A percentile compares a stretch with the other conserved stretches of the same genome.
Evolutionary conservation across 53 echinoderm and acorn worm species (phyloP).

Genomic region (Paracentrotus lividus): DNA sequence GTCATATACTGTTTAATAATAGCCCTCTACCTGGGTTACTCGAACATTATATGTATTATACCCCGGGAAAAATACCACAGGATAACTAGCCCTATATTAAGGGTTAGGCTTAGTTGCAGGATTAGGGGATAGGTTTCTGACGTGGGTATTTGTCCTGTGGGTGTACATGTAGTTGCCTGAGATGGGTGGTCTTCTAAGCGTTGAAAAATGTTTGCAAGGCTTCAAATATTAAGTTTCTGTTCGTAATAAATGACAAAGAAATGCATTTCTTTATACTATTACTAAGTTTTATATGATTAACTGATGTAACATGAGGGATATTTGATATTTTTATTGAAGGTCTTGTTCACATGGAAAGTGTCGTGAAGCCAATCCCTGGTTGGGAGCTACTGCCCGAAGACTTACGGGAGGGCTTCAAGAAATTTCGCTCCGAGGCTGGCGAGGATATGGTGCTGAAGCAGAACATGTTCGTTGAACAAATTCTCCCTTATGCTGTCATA

Average conservation of each 20-base stretch:
- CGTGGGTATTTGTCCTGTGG: too few relatives aligned
- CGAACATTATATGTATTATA: too few relatives aligned
- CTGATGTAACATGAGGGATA: too few relatives aligned
- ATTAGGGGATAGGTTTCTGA: too few relatives aligned
- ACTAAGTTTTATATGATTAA: background rate
- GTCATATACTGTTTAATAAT: too few relatives aligned
- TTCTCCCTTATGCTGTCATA: constrained; percentile 82
- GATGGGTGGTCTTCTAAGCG: too few relatives aligned
- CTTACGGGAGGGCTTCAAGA: constrained; percentile 75
- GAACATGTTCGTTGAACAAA: constrained; percentile 89
- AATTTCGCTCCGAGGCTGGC: constrained; percentile 85
- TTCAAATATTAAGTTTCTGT: background rate
- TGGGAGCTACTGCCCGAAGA: constrained; percentile 82
- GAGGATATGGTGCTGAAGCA: constrained; percentile 92
- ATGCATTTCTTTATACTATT: background rate
- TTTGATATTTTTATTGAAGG: background rate
- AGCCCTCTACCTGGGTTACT: too few relatives aligned
- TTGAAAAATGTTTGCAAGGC: background rate
- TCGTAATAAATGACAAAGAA: too few relatives aligned
- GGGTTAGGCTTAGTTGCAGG: too few relatives aligned
- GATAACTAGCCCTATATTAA: too few relatives aligned
- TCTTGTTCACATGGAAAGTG: constrained; percentile 71
- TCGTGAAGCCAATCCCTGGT: constrained; percentile 61
- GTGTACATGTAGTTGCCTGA: too few relatives aligned
- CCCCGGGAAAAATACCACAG: too few relatives aligned